Base-by-base conservation (phyloP, 2,888 invertebrate genomes). In the Standfussiana lucernea region DNA sequence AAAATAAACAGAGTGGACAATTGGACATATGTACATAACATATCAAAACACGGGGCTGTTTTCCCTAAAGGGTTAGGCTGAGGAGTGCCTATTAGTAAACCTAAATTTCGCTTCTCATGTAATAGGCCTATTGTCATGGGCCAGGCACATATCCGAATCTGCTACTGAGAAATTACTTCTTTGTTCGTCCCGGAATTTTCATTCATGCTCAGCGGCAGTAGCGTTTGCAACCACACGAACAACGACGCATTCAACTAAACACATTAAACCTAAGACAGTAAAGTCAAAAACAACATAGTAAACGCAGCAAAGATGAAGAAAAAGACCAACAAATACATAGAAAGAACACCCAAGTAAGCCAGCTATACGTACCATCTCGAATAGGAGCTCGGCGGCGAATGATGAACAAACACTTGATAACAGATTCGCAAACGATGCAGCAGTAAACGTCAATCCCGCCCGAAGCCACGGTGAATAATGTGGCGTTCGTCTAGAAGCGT, bases 391-490 rank as follows among this genome's bases (percentile, higher is more conserved):
- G 68, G 4, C 74, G 79, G 11, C 74, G 72, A 35, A 74, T 65
- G 37, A 83, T 45, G 72, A 83, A 86, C 28, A 83, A 40, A 79
- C 74, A 84, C 79, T 79, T 78, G 35, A 79, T 59, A 53, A 47
- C 37, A 64, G 61, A 66, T 61, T 83, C 61, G 61, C 84, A 83
- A 64, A 83, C 45, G 37, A 83, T 42, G 53, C 18, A 75, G 70
- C 56, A n/a, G 72, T 79, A 79, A 72, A 79, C 83, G 86, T 83
- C 86, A 66, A 65, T 68, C 40, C 80, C 56, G 45, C 69, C 74
- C 72, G 79, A 83, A n/a, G 86, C 71, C 84, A 84, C 84, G 72
- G 80, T 75, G 86, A 86, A 72, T 47, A 86, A 83, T 84, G 72
- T 37, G 28, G 72, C 10, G 56, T 50, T 37, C 47, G n/a, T 53